Evolutionary conservation across 2,888 invertebrate species (phyloP).

Genomic region (Torymus aiolomorphi): DNA sequence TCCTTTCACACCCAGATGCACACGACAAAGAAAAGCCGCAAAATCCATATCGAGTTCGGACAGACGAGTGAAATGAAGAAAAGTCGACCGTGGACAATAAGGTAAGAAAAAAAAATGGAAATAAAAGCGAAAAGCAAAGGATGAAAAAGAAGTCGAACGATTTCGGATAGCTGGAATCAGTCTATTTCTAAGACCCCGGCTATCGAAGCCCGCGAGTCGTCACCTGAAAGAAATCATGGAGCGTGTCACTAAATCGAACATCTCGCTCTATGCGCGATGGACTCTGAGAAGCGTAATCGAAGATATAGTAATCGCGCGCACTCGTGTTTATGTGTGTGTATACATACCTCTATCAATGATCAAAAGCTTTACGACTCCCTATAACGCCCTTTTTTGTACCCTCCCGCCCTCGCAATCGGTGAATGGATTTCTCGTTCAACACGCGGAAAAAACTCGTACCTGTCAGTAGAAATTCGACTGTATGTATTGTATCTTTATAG

Average conservation of each 20-base stretch:
- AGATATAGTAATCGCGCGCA: not conserved
- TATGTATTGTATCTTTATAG: no score
- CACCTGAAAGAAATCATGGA: no score
- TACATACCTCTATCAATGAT: no score
- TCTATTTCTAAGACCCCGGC: not conserved
- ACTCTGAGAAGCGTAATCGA: no score
- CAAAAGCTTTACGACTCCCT: no score
- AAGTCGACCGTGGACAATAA: not conserved
- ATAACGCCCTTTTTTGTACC: no score
- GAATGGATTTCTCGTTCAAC: constrained; percentile 22
- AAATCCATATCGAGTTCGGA: no score
- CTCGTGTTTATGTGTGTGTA: not conserved
- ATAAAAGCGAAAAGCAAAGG: not conserved
- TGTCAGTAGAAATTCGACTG: not conserved
- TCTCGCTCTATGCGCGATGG: no score
- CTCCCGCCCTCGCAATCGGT: constrained; percentile 16
- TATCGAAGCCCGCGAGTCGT: no score
- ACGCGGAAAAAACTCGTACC: constrained; percentile 3
- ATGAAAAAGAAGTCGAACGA: not conserved
- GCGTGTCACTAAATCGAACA: no score
- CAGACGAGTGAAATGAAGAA: no score
- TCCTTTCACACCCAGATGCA: constrained; percentile 30
- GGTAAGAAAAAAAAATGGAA: not conserved
- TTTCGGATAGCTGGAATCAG: not conserved
- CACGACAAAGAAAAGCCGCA: not conserved